Conservation (phyloP, 2,113 vertebrate genomes). For the Podiceps cristatus region DNA sequence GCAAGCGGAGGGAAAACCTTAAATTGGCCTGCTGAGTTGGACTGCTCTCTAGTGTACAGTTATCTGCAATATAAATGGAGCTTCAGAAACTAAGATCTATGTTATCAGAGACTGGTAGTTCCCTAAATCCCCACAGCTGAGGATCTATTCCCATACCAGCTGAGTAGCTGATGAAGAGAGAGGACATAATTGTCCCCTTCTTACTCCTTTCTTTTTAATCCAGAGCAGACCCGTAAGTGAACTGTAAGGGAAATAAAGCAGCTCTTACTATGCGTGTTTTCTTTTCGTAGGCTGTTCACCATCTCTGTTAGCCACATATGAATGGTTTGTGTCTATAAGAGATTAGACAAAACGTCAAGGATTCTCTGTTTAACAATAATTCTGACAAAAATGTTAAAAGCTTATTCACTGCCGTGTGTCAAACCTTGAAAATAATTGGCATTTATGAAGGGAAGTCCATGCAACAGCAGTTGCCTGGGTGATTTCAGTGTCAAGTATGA, state of each 20-base stretch:
- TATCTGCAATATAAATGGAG: neutral
- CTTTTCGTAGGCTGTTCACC: neutral
- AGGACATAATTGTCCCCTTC: neutral
- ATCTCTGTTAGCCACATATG: neutral
- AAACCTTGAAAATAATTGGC: slow-evolving; percentile 40
- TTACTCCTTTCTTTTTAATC: neutral
- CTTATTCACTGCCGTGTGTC: neutral
- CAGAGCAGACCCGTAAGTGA: neutral
- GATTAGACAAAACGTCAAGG: neutral
- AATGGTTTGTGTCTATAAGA: neutral
- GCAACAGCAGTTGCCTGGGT: neutral
- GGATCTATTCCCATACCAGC: neutral
- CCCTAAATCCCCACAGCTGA: neutral
- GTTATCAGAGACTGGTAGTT: neutral
- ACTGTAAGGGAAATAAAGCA: neutral
- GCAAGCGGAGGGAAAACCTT: neutral
- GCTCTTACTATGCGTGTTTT: neutral
- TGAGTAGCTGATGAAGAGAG: neutral
- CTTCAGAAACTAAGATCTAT: neutral
- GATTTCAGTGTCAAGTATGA: slow-evolving; percentile 15
- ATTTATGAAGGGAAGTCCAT: neutral
- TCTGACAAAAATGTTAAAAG: slow-evolving; percentile 40
- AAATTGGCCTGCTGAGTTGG: neutral
- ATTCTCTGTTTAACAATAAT: slow-evolving; percentile 6
- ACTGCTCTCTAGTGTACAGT: neutral